Percentiles rank a stretch among this genome's conserved stretches.
Conservation (phyloP, 2,888 invertebrate species). For the Drosophila acutilabella region DNA sequence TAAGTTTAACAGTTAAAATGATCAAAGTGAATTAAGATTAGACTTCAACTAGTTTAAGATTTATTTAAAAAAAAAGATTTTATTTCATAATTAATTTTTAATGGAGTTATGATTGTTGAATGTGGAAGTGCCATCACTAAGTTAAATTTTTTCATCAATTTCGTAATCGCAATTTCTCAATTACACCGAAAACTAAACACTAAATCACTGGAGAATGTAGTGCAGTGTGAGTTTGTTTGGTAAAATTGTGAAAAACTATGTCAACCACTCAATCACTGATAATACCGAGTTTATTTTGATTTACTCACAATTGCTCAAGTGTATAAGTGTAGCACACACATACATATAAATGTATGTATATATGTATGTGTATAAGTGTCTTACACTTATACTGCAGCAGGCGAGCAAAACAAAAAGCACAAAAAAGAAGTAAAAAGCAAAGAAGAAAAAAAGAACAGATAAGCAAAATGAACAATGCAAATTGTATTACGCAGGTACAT, state of each 20-base stretch:
- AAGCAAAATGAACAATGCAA: conserved; percentile 2
- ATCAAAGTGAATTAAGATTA: too few relatives aligned
- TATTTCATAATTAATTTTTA: too few relatives aligned
- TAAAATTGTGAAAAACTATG: background rate
- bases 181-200: background rate
- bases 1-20: too few relatives aligned
- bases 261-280: conserved; percentile 2
- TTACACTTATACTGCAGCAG: background rate
- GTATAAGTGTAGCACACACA: background rate
- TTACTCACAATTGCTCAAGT: conserved; percentile 2
- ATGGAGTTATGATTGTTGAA: too few relatives aligned
- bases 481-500: background rate
- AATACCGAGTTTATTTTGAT: background rate
- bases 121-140: background rate
- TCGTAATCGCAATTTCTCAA: conserved; percentile 4
- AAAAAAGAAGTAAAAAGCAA: background rate
- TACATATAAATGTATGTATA: background rate
- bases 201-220: background rate
- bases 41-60: too few relatives aligned
- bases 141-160: background rate
- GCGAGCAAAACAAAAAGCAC: too few relatives aligned
- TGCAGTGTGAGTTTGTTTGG: background rate
- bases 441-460: conserved; percentile 24
- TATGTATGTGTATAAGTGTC: background rate
- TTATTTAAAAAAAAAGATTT: too few relatives aligned